Evolutionary conservation across 2,797 vertebrate species (phyloP), one percentile per base, ranked within the genome.

Genomic region (Myiotriccus ornatus): DNA sequence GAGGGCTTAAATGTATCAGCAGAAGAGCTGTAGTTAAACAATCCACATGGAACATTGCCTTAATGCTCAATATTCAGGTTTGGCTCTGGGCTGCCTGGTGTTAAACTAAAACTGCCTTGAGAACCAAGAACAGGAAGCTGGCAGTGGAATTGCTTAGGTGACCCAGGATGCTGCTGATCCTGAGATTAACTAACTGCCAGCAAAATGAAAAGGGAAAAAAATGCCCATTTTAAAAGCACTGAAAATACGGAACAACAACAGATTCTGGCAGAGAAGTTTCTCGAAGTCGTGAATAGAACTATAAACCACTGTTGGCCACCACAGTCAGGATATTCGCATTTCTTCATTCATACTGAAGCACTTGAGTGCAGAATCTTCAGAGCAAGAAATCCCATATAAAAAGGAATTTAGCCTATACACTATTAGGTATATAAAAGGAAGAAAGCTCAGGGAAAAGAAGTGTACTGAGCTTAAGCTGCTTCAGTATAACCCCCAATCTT

Each of bases 21-120:
- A 67, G 57, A 84, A 82, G 59, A 89, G 71, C 3, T 89, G 65
- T 6, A 91, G 93, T 83, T 90, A 82, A 94, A 90, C 68, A 87
- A 88, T 49, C 82, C 85, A 59, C 67, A 60, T 9, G 41, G 84
- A 93, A 92, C 10, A 0, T 25, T 71, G 76, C 73, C 82, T 59
- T 55, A 52, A 73, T 78, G 43, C 63, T 69, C 59, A 73, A 56
- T 67, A 25, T 6, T 14, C 32, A 79, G 52, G 65, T 70, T 67
- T 91, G 87, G 80, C 63, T 93, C 41, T 24, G 18, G 37, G 39
- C 63, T 79, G 71, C 49, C 65, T 47, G 3, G 27, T 6, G n/a
- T 21, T 50, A 30, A 62, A 89, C 30, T 43, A 23, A 84, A 64
- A 69, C 30, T 47, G 56, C 53, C 7, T 34, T 27, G n/a, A 2